phyloP scores from a whole-genome alignment of 2,888 invertebrate species.

The Pegoplata infirma region DNA sequence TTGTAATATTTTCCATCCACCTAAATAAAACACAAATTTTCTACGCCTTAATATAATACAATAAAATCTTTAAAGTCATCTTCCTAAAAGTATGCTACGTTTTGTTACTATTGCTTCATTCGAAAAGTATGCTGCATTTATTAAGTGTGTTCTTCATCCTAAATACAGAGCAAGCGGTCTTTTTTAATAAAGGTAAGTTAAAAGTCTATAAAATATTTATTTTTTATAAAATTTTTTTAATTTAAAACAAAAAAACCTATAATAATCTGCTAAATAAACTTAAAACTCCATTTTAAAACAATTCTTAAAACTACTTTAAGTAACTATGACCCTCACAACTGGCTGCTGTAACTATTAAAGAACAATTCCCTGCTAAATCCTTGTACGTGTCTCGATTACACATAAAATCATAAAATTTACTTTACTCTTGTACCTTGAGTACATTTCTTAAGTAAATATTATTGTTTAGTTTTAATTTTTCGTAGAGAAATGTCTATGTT shows the following conservation, averaged over 20 bases:
- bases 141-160: too few species aligned
- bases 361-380: constrained; percentile 47
- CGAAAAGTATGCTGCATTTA: neutral
- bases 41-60: too few species aligned
- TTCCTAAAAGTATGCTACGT: neutral
- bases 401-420: constrained; percentile 32
- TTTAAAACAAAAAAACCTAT: too few species aligned
- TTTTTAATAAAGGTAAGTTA: neutral
- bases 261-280: too few species aligned
- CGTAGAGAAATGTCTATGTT: neutral
- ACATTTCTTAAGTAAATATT: constrained; percentile 32
- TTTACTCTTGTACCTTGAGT: neutral
- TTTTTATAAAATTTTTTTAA: neutral
- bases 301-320: too few species aligned
- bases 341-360: constrained; percentile 45
- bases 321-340: neutral
- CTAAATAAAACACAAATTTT: too few species aligned
- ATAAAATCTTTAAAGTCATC: neutral
- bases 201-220: neutral
- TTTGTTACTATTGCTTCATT: neutral
- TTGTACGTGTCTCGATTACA: constrained; percentile 58
- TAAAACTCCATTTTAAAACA: too few species aligned
- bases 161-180: neutral
- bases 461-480: constrained; percentile 55
- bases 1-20: too few species aligned